Conservation (phyloP, 2,797 vertebrate species). For the Lepidocolaptes lacrymiger region DNA sequence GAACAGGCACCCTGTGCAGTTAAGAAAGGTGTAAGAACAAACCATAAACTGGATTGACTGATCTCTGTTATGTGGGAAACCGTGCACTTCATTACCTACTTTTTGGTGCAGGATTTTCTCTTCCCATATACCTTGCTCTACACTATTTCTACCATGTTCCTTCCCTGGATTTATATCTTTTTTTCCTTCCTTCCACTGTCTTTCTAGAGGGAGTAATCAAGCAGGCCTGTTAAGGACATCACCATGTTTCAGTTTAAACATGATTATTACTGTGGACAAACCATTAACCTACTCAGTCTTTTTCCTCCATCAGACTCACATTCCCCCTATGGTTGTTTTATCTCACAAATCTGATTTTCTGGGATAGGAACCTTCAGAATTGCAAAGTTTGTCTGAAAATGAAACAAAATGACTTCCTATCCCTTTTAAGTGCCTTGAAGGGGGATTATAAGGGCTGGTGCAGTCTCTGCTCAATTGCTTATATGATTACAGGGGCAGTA, state of each 20-base stretch:
- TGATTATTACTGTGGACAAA: neutral
- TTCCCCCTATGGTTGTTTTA: neutral
- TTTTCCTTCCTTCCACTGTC: neutral
- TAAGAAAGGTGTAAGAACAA: neutral
- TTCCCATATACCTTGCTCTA: neutral
- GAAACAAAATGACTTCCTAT: constrained; percentile 32
- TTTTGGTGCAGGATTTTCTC: neutral
- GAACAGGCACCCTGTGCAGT: neutral
- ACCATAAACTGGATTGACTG: fast-evolving
- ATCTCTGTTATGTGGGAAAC: neutral
- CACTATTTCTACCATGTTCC: neutral
- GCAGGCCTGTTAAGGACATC: neutral
- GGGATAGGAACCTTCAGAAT: constrained; percentile 1
- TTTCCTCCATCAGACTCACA: neutral
- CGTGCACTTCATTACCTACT: neutral
- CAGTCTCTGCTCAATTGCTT: constrained; percentile 16
- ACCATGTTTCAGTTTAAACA: neutral
- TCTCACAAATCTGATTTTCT: constrained; percentile 24
- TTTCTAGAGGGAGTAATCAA: neutral
- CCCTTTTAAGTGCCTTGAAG: constrained; percentile 26
- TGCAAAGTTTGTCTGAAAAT: constrained; percentile 19
- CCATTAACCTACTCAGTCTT: neutral
- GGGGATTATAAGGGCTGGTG: neutral
- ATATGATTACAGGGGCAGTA: neutral
- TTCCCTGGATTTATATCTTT: neutral